These are phyloP conservation scores for Leguminivora glycinivorella DNA, from an alignment of 1,140 invertebrate genomes.

Conservation along the genomic window DNA sequence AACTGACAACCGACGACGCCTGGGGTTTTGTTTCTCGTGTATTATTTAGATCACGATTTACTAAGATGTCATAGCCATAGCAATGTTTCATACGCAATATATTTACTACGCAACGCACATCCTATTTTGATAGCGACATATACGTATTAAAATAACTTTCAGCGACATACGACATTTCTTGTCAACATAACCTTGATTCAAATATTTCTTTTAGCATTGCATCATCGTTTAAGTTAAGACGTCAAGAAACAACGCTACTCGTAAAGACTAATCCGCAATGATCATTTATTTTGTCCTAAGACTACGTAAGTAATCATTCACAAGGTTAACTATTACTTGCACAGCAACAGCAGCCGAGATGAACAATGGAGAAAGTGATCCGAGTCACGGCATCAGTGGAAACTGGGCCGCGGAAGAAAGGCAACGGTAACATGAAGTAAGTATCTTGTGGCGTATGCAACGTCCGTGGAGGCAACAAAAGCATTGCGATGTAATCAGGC, in stretches of 20 bases:
- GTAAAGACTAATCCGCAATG: not conserved
- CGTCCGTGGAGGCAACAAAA: not conserved
- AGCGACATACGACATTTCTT: too few relatives aligned
- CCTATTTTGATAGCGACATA: too few relatives aligned
- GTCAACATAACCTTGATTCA: too few relatives aligned
- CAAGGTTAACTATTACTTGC: not conserved
- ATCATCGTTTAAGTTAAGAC: too few relatives aligned
- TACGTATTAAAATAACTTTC: too few relatives aligned
- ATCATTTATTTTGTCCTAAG: not conserved
- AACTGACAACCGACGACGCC: too few relatives aligned
- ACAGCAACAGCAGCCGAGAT: constrained; percentile 12
- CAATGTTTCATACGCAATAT: too few relatives aligned
- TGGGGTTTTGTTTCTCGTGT: too few relatives aligned
- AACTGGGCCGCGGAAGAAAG: constrained; percentile 25
- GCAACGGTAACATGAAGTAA: constrained; percentile 21
- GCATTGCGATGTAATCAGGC: not conserved
- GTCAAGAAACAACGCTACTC: not conserved
- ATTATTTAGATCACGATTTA: too few relatives aligned
- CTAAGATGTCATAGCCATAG: too few relatives aligned
- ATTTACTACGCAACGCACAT: too few relatives aligned
- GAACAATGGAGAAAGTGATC: constrained; percentile 26
- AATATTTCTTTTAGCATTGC: too few relatives aligned
- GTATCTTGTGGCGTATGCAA: not conserved
- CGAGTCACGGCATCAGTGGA: constrained; percentile 8
- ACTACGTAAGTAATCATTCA: not conserved